phyloP scores from a whole-genome alignment of 1,140 invertebrate genomes.

The Nephotettix cincticeps region DNA sequence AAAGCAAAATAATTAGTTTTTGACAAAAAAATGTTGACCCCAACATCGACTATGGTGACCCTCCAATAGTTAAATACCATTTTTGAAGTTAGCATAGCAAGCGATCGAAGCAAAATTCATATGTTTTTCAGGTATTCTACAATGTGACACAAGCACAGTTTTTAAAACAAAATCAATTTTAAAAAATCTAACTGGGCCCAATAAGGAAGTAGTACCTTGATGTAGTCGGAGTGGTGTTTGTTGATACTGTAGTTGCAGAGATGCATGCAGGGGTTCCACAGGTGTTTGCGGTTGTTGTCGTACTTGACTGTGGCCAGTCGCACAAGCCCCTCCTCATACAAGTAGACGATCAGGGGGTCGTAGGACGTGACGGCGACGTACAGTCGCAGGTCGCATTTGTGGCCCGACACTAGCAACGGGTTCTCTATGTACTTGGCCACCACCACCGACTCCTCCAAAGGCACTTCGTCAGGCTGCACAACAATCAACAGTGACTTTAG shows the following conservation, averaged over 20 bases:
- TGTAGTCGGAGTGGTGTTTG: slow-evolving; percentile 88
- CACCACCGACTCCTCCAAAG: slow-evolving; percentile 85
- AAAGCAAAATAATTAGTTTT: no score
- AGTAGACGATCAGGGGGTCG: slow-evolving; percentile 79
- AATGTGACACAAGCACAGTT: no score
- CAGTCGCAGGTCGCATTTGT: slow-evolving; percentile 88
- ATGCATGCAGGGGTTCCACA: slow-evolving; percentile 92
- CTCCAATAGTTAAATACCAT: no score
- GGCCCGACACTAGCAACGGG: slow-evolving; percentile 91
- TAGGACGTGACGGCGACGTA: slow-evolving; percentile 85
- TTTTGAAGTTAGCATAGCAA: no score
- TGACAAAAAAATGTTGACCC: no score
- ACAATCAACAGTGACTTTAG: no score
- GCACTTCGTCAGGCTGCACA: slow-evolving; percentile 84
- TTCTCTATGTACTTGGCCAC: slow-evolving; percentile 93
- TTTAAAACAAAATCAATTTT: no score
- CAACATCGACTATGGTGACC: no score
- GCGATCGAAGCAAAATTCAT: no score
- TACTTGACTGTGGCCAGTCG: slow-evolving; percentile 87
- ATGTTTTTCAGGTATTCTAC: no score
- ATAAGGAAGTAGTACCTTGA: no score
- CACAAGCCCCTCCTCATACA: slow-evolving; percentile 85
- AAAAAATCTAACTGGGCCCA: no score
- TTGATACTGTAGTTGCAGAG: slow-evolving; percentile 94
- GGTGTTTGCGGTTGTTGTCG: slow-evolving; percentile 71